Evolutionary conservation across 1,140 invertebrate genomes (phyloP).

Genomic region (Chelonus insularis): DNA sequence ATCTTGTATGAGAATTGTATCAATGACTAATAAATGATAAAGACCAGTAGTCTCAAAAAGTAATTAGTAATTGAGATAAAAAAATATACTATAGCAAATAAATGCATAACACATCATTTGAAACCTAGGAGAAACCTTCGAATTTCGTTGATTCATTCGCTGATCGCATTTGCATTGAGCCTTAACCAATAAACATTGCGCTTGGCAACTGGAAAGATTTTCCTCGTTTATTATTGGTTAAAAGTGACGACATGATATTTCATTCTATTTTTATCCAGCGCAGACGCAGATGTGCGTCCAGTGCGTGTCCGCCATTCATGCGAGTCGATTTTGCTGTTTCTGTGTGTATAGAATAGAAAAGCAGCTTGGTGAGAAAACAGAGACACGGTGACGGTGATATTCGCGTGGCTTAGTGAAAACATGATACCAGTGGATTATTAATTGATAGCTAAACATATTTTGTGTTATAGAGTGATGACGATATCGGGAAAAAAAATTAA

Average conservation of each 20-base stretch:
- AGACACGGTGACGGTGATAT: slow-evolving; percentile 52
- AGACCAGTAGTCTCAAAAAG: no score
- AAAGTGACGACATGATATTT: slow-evolving; percentile 40
- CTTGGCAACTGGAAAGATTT: slow-evolving; percentile 8
- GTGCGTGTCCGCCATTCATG: slow-evolving; percentile 55
- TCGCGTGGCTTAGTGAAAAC: slow-evolving; percentile 39
- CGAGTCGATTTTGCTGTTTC: slow-evolving; percentile 52
- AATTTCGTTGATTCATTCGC: neutral
- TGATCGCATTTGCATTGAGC: neutral
- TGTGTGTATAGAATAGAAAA: slow-evolving; percentile 47
- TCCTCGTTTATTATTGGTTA: slow-evolving; percentile 36
- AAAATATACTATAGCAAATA: no score
- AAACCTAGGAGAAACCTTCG: neutral
- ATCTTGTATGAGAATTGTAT: no score
- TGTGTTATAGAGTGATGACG: slow-evolving; percentile 40
- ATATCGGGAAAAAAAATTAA: slow-evolving; percentile 41
- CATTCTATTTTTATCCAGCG: slow-evolving; percentile 50
- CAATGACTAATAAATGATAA: no score
- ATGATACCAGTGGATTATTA: slow-evolving; percentile 47
- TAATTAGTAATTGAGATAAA: no score
- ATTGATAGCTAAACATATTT: slow-evolving; percentile 27
- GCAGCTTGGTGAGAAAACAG: slow-evolving; percentile 28
- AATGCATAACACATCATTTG: neutral
- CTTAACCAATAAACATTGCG: neutral
- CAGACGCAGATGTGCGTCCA: slow-evolving; percentile 37